Conservation (phyloP, 2,888 invertebrate species). For the Leucoptera coffeella region DNA sequence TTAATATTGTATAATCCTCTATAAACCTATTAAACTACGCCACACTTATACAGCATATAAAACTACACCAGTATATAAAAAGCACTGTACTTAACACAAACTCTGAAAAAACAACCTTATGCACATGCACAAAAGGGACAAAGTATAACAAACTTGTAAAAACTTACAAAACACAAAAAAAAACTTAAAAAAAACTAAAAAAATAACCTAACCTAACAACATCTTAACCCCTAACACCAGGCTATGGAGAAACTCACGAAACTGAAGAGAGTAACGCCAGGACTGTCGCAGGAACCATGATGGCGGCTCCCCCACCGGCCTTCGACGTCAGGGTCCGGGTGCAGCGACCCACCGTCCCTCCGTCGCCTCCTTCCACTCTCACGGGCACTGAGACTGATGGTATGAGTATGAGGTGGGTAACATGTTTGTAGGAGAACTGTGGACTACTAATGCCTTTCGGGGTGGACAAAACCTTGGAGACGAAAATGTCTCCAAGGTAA, state of each 20-base stretch:
- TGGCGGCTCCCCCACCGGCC: constrained; percentile 49
- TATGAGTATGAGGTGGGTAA: constrained; percentile 44
- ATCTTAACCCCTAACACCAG: constrained; percentile 12
- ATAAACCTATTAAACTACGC: too few species aligned
- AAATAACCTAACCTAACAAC: constrained; percentile 1
- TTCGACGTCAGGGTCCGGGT: constrained; percentile 84
- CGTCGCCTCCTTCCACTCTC: constrained; percentile 73
- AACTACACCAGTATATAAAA: too few species aligned
- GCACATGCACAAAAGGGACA: not conserved
- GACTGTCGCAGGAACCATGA: constrained; percentile 28
- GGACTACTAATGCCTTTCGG: too few species aligned
- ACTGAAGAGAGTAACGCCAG: constrained; percentile 19
- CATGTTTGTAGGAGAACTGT: too few species aligned
- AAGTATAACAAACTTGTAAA: not conserved
- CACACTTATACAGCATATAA: too few species aligned
- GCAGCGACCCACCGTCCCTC: constrained; percentile 70
- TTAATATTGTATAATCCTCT: too few species aligned
- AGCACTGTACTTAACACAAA: too few species aligned
- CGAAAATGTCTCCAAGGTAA: too few species aligned
- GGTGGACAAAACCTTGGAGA: too few species aligned
- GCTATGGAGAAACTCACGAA: constrained; percentile 33
- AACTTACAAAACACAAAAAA: not conserved
- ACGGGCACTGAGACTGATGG: constrained; percentile 71
- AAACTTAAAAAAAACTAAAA: not conserved
- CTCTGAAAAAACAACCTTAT: too few species aligned